Evolutionary conservation across 2,113 vertebrate genomes (phyloP).

Genomic region (Tachysurus vachellii): DNA sequence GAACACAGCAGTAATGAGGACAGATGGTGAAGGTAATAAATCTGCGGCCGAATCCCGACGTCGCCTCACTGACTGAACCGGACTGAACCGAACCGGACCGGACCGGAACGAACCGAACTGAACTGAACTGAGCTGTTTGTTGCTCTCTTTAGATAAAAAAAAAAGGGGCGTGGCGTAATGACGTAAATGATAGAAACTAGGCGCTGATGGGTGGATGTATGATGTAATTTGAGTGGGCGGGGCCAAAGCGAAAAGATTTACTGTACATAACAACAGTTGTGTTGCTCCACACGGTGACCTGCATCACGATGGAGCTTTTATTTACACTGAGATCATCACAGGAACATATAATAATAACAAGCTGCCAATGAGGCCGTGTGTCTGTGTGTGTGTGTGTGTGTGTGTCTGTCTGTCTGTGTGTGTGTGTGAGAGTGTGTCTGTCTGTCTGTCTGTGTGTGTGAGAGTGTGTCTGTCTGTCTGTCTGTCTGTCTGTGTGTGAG

Average conservation of each 20-base stretch:
- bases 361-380: not conserved
- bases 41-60: not conserved
- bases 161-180: constrained; percentile 14
- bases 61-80: not conserved
- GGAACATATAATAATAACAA: not conserved
- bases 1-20: not conserved
- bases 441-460: not conserved
- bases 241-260: not conserved
- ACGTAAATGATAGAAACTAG: constrained; percentile 61
- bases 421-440: too few relatives aligned
- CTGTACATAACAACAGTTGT: constrained; percentile 13
- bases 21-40: not conserved
- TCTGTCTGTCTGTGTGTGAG: too few relatives aligned
- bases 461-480: too few relatives aligned
- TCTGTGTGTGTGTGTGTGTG: too few relatives aligned
- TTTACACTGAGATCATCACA: not conserved
- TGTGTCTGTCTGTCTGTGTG: too few relatives aligned
- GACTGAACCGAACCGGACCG: too few relatives aligned
- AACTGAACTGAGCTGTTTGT: constrained; percentile 47
- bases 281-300: not conserved
- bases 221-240: not conserved
- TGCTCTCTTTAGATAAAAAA: constrained; percentile 52
- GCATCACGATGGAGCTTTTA: too few relatives aligned
- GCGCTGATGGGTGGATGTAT: constrained; percentile 49
- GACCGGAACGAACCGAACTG: too few relatives aligned